Evolutionary conservation across 2,888 invertebrate genomes (phyloP).

Genomic region (Hartigia nigra): DNA sequence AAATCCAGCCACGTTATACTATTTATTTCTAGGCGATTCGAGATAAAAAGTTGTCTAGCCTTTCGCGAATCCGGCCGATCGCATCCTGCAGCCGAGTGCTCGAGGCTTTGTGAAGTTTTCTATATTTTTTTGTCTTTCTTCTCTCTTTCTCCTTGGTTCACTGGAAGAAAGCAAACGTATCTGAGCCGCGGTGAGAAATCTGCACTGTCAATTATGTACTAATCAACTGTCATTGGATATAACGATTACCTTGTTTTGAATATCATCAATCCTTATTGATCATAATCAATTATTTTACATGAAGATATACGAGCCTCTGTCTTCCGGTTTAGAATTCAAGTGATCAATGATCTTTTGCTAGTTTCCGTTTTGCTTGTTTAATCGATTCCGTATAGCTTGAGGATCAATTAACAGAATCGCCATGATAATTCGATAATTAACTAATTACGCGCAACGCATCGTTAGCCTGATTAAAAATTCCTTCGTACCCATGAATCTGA

Average conservation of each 20-base stretch:
- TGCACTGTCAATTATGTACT: background rate
- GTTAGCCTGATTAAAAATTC: background rate
- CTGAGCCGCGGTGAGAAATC: background rate
- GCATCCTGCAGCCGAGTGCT: conserved; percentile 36
- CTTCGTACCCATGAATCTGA: background rate
- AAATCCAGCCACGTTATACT: conserved; percentile 41
- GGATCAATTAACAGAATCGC: background rate
- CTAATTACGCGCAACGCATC: background rate
- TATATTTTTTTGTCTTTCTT: background rate
- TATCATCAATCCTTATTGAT: background rate
- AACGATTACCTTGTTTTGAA: background rate
- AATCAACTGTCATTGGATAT: background rate
- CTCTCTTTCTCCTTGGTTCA: background rate
- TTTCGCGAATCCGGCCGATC: conserved; percentile 37
- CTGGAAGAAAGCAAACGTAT: background rate
- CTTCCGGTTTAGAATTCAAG: background rate
- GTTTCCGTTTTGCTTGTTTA: background rate
- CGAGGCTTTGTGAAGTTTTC: background rate
- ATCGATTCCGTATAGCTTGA: background rate
- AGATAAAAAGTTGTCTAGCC: conserved; percentile 45
- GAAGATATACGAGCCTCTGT: background rate
- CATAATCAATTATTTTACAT: background rate
- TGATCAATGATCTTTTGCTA: background rate
- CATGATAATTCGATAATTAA: background rate
- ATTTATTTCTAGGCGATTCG: conserved; percentile 47